Evolutionary conservation across 2,797 vertebrate genomes (phyloP).

Genomic region (Malacoctenus gilli): DNA sequence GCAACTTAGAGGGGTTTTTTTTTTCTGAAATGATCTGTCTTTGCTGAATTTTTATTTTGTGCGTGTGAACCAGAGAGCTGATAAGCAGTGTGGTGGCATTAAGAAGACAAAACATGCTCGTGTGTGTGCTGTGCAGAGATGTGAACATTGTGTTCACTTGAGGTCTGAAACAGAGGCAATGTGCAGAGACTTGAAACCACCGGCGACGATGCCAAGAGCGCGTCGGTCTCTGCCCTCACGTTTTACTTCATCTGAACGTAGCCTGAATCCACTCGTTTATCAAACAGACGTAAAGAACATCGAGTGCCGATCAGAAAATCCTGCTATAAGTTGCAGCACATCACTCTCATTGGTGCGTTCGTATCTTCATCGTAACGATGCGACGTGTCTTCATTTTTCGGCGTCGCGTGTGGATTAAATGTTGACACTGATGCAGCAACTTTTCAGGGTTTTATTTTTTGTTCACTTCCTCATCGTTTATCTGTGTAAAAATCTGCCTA

Average conservation of each 20-base stretch:
- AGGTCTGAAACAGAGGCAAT: background rate
- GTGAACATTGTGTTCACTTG: background rate
- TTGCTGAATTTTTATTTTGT: slow-evolving; percentile 8
- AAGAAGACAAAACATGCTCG: background rate
- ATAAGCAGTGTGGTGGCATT: background rate
- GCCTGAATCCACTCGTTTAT: background rate
- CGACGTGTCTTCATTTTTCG: too few species aligned
- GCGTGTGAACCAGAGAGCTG: background rate
- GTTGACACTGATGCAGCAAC: too few species aligned
- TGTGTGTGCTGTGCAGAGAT: background rate
- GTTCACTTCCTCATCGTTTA: background rate
- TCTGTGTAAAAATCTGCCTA: background rate
- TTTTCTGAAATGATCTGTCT: background rate
- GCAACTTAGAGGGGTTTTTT: too few species aligned
- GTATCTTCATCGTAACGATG: too few species aligned
- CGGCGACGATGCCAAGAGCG: slow-evolving; percentile 5
- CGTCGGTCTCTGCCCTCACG: background rate
- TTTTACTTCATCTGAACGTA: background rate
- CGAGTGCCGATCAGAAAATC: background rate
- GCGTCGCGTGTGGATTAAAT: too few species aligned
- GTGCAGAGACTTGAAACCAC: background rate
- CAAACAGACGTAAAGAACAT: slow-evolving; percentile 2
- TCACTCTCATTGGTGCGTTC: background rate
- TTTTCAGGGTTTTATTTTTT: background rate
- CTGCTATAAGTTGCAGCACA: slow-evolving; percentile 9